Percentiles rank a stretch among this genome's conserved stretches.
phyloP scores from a whole-genome alignment of 2,797 vertebrate genomes.

The Syndactyla subalaris region DNA sequence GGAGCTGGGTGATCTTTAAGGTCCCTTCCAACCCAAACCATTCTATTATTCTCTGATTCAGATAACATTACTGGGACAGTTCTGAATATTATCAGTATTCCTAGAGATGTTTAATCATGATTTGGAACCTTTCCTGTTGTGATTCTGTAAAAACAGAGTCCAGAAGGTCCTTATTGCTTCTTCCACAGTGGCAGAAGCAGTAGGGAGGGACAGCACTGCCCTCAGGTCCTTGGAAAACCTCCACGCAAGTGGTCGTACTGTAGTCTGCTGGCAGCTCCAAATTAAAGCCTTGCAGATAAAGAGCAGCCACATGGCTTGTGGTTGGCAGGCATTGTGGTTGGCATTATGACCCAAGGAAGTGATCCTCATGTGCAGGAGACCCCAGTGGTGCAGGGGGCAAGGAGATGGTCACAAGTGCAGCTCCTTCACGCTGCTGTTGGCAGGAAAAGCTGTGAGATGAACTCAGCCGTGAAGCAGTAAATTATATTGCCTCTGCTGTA shows the following conservation, averaged over 20 bases:
- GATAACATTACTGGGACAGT: background rate
- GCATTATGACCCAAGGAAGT: background rate
- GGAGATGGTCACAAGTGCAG: background rate
- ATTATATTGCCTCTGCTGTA: background rate
- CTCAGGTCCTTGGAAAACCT: background rate
- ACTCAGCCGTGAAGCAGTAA: background rate
- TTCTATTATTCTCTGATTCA: background rate
- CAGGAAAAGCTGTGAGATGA: background rate
- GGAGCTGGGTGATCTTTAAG: background rate
- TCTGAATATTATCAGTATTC: background rate
- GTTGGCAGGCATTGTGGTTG: background rate
- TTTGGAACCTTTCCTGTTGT: background rate
- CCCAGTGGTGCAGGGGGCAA: background rate
- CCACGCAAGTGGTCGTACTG: accelerated
- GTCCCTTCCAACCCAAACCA: background rate
- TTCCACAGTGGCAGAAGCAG: background rate
- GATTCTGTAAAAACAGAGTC: background rate
- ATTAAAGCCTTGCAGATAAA: background rate
- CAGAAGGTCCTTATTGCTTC: background rate
- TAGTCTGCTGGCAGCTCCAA: background rate
- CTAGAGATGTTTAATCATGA: background rate
- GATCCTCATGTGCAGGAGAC: background rate
- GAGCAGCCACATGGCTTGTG: background rate
- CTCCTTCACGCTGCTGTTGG: background rate
- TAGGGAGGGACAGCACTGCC: background rate